Evolutionary conservation across 2,797 vertebrate genomes (phyloP).

Genomic region (Chelmon rostratus): DNA sequence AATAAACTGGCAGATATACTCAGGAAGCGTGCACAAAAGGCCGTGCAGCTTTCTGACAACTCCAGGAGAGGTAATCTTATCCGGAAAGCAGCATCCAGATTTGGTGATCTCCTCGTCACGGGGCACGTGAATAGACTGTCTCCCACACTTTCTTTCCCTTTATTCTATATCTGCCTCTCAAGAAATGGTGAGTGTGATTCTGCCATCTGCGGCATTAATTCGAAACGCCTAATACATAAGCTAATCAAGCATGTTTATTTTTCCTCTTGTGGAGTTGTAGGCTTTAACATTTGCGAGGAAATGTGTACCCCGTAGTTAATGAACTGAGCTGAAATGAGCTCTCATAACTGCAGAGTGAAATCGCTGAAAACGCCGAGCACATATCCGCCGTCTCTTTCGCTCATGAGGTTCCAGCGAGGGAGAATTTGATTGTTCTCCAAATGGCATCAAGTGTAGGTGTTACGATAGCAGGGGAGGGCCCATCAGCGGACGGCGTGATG

Average conservation of each 20-base stretch:
- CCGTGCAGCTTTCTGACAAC: not conserved
- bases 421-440: conserved; percentile 30
- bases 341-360: conserved; percentile 38
- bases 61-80: conserved; percentile 31
- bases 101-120: conserved; percentile 11
- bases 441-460: conserved; percentile 46
- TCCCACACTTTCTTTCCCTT: conserved; percentile 16
- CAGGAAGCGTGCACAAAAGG: conserved; percentile 12
- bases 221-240: conserved; percentile 55
- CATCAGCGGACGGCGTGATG: conserved; percentile 54
- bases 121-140: conserved; percentile 18
- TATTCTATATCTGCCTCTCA: conserved; percentile 19
- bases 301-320: conserved; percentile 47
- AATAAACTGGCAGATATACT: conserved; percentile 22
- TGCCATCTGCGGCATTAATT: conserved; percentile 57
- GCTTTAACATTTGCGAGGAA: conserved; percentile 43
- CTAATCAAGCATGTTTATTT: conserved; percentile 65
- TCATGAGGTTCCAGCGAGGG: conserved; percentile 4
- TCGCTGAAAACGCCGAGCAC: conserved; percentile 10
- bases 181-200: conserved; percentile 31
- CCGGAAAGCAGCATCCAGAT: conserved; percentile 8
- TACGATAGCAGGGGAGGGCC: conserved; percentile 43
- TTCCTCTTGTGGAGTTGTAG: conserved; percentile 50
- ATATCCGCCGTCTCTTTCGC: conserved; percentile 14
- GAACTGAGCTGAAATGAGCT: conserved; percentile 49